Evolutionary conservation across 2,797 vertebrate genomes (phyloP), one percentile per base, ranked within the genome.

Genomic region (Chaunax sp.): DNA sequence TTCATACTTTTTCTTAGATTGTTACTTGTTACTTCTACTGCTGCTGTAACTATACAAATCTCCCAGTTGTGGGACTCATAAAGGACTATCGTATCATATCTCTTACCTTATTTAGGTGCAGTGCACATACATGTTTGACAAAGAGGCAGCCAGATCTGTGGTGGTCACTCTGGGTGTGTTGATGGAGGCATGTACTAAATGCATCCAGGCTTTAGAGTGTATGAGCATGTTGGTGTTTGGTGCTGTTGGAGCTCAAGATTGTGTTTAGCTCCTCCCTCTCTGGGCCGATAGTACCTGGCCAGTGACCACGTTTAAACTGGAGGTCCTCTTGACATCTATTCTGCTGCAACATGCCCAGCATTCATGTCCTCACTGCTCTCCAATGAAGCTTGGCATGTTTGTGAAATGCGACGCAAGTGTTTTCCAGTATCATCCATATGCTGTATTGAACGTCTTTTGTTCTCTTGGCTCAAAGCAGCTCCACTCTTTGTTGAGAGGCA

Each of bases 191-290:
- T 50, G 47, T 23, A 25, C 55, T 50, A 50, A 70, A 60, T 55
- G 44, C 53, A 66, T 40, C 26, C 43, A 47, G 66, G 59, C 45
- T 61, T 75, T 20, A 16, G 37, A 62, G 40, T 51, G 23, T 35
- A 40, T 28, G 57, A 68, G 49, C 20, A 28, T 41, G 66, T 63
- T 69, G 47, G 44, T 62, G 49, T 58, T 58, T 20, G 43, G 30
- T 58, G 50, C 58, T 71, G 80, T 77, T 81, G 72, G 26, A 67
- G 63, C 64, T 79, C 46, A 59, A 72, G 41, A 81, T 69, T 64
- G 73, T 72, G 43, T 77, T 76, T 59, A 56, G 55, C 77, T 75
- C 54, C 60, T 40, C 63, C 59, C 76, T 82, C 77, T 86, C 74
- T 37, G 12, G 77, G 63, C 77, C 5, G 30, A 51, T 63, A 67